Conservation (phyloP, 1,140 invertebrate genomes). For the Ceratosolen fusciceps region DNA sequence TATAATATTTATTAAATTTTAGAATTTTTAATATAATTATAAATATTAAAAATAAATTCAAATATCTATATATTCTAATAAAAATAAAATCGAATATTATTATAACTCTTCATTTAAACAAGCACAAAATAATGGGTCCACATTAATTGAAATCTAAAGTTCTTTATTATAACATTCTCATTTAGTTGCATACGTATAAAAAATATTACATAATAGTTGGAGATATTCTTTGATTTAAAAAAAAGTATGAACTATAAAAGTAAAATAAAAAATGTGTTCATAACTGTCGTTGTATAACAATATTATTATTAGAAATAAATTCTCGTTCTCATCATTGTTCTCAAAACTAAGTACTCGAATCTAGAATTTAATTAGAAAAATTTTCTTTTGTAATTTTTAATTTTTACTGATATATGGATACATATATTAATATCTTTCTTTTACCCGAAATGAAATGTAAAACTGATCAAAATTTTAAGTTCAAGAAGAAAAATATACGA, state of each 20-base stretch:
- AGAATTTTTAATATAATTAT: background rate
- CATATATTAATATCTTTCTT: background rate
- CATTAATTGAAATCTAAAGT: background rate
- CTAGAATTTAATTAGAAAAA: background rate
- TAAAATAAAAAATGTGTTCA: background rate
- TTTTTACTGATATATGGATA: background rate
- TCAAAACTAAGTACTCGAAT: constrained; percentile 31
- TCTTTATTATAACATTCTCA: background rate
- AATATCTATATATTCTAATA: constrained; percentile 18
- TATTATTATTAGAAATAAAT: background rate
- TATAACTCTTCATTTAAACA: background rate
- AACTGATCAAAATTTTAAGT: background rate
- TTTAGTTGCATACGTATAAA: background rate
- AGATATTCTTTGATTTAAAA: background rate
- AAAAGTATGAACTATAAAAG: background rate
- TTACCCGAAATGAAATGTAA: background rate
- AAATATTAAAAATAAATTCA: background rate
- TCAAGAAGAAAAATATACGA: constrained; percentile 5
- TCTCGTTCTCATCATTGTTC: background rate
- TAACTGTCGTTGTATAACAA: background rate
- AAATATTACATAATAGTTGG: constrained; percentile 1
- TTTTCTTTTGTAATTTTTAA: background rate
- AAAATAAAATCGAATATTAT: background rate
- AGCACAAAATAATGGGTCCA: constrained; percentile 5
- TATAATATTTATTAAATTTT: background rate